These are phyloP conservation scores for Poecilia gillii DNA, from an alignment of 2,797 vertebrate species.

Conservation along the genomic window DNA sequence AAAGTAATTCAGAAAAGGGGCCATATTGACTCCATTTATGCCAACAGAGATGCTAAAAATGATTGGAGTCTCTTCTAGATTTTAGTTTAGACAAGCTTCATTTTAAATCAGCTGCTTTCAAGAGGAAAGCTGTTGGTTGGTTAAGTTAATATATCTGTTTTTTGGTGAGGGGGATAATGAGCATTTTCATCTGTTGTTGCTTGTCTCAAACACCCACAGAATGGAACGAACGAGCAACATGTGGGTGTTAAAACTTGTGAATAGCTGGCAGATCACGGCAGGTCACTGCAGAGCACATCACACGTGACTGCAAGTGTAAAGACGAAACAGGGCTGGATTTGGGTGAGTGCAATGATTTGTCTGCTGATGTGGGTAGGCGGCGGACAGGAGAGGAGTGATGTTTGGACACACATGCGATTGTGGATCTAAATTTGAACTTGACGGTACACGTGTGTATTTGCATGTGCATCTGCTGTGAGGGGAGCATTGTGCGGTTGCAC, in stretches of 20 bases:
- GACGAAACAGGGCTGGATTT: slow-evolving; percentile 13
- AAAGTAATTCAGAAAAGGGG: background rate
- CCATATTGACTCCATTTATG: too few species aligned
- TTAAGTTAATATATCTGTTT: slow-evolving; percentile 4
- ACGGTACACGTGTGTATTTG: slow-evolving; percentile 46
- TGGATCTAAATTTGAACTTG: slow-evolving; percentile 66
- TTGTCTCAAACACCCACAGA: slow-evolving; percentile 56
- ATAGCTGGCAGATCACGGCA: slow-evolving; percentile 49
- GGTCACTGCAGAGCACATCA: slow-evolving; percentile 45
- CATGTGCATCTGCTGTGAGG: slow-evolving; percentile 40
- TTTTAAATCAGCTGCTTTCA: background rate
- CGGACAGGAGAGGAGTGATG: slow-evolving; percentile 19
- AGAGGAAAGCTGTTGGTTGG: background rate
- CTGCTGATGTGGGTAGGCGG: slow-evolving; percentile 41
- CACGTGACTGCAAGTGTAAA: slow-evolving; percentile 30
- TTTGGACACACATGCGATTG: slow-evolving; percentile 33
- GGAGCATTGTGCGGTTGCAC: slow-evolving; percentile 61
- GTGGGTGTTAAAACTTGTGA: slow-evolving; percentile 62
- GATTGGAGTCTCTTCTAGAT: background rate
- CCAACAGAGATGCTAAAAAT: too few species aligned
- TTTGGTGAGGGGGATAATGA: slow-evolving; percentile 37
- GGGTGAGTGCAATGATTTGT: slow-evolving; percentile 35
- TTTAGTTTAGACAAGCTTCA: background rate
- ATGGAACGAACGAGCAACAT: slow-evolving; percentile 44
- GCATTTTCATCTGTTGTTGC: slow-evolving; percentile 37